phyloP scores from a whole-genome alignment of 2,888 invertebrate genomes.

The Luperina nickerlii region DNA sequence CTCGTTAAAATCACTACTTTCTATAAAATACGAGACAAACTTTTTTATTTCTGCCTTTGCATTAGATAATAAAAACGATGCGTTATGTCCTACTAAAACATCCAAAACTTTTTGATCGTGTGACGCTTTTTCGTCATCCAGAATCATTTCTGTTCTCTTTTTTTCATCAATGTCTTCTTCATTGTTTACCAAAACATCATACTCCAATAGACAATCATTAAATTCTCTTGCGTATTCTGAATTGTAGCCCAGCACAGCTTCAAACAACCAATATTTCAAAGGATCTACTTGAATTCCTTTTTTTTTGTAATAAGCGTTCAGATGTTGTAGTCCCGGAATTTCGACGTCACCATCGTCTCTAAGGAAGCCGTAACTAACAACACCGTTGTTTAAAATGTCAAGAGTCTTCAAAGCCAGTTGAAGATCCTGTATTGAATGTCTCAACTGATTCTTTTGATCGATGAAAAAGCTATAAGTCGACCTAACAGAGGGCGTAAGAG shows the following conservation, averaged over 20 bases:
- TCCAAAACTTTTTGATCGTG: constrained; percentile 42
- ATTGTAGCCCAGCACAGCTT: constrained; percentile 49
- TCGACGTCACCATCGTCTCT: constrained; percentile 29
- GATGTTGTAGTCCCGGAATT: constrained; percentile 61
- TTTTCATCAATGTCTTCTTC: constrained; percentile 67
- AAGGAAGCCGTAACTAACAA: constrained; percentile 69
- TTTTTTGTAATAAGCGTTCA: constrained; percentile 66
- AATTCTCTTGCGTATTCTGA: constrained; percentile 56
- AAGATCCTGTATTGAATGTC: constrained; percentile 65
- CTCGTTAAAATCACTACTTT: constrained; percentile 7
- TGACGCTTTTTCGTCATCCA: constrained; percentile 73
- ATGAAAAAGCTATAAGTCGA: constrained; percentile 64
- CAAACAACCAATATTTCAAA: constrained; percentile 79
- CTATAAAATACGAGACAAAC: constrained; percentile 58
- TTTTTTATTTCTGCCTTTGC: constrained; percentile 63
- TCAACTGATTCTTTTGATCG: constrained; percentile 71
- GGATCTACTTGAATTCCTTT: constrained; percentile 61
- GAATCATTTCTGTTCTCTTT: constrained; percentile 67
- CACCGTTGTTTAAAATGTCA: constrained; percentile 73
- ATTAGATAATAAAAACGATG: constrained; percentile 70
- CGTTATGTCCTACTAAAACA: constrained; percentile 29
- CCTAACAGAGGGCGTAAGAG: constrained; percentile 4
- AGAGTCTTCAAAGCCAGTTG: constrained; percentile 70
- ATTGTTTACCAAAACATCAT: constrained; percentile 42
- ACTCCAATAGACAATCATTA: constrained; percentile 57